Conservation (phyloP, 2,888 invertebrate species). For the Molorchus minor region DNA sequence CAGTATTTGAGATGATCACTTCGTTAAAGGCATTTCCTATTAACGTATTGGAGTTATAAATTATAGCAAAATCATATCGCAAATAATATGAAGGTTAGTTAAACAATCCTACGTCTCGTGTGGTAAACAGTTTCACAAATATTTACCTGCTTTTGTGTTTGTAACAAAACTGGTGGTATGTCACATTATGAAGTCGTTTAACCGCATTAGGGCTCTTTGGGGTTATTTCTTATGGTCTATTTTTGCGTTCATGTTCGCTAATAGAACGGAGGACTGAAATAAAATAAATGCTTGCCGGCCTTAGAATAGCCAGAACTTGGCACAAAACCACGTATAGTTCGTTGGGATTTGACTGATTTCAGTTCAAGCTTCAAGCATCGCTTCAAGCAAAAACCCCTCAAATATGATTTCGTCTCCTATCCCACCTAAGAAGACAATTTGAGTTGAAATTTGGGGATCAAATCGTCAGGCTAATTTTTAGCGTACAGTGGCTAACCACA, state of each 20-base stretch:
- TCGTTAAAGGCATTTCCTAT: constrained; percentile 8
- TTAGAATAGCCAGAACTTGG: constrained; percentile 54
- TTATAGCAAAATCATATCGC: constrained; percentile 10
- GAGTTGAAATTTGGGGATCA: too few relatives aligned
- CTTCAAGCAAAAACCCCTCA: too few relatives aligned
- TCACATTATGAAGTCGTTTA: too few relatives aligned
- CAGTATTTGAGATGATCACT: constrained; percentile 30
- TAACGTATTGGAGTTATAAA: constrained; percentile 8
- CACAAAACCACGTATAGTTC: constrained; percentile 38
- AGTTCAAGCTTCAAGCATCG: too few relatives aligned
- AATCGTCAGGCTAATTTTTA: too few relatives aligned
- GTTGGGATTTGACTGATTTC: too few relatives aligned
- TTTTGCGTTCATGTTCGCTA: constrained; percentile 41
- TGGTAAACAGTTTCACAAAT: constrained; percentile 15
- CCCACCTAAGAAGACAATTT: too few relatives aligned
- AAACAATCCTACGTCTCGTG: constrained; percentile 6
- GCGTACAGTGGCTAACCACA: too few relatives aligned
- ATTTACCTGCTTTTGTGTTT: constrained; percentile 25
- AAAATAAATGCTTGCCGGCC: constrained; percentile 46
- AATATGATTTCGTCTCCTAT: too few relatives aligned
- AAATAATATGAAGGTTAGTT: constrained; percentile 25
- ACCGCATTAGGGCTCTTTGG: constrained; percentile 22
- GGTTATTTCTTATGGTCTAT: constrained; percentile 41
- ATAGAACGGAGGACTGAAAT: constrained; percentile 45
- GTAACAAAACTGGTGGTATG: too few relatives aligned